These are phyloP conservation scores for Sialis fuliginosa DNA, from an alignment of 2,888 invertebrate species.

Conservation along the genomic window DNA sequence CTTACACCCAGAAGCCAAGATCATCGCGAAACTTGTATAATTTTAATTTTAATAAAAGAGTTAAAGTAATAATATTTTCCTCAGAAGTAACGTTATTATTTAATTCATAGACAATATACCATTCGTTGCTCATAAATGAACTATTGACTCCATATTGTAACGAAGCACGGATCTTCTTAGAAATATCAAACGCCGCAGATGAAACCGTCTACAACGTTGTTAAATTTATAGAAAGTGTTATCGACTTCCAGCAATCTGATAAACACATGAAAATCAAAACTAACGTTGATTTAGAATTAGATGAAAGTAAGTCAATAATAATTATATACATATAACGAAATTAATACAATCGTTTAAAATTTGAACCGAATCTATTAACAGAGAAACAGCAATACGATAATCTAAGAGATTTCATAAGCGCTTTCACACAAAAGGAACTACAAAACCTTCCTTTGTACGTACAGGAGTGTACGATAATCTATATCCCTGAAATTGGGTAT, in stretches of 20 bases:
- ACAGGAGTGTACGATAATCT: conserved; percentile 45
- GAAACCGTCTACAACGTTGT: conserved; percentile 38
- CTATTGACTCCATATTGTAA: conserved; percentile 34
- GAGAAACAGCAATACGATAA: conserved; percentile 51
- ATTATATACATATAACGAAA: not conserved
- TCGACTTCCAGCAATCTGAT: conserved; percentile 47
- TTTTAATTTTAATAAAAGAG: no score
- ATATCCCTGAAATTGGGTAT: conserved; percentile 63
- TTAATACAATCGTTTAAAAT: not conserved
- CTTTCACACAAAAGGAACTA: conserved; percentile 52
- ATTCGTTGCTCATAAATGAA: conserved; percentile 48
- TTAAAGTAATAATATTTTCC: no score
- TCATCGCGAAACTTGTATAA: no score
- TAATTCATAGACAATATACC: conserved; percentile 41
- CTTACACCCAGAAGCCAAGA: no score
- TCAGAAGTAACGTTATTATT: no score
- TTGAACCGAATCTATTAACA: conserved; percentile 19
- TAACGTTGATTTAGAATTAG: conserved; percentile 58
- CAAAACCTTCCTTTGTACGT: conserved; percentile 46
- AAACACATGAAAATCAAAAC: conserved; percentile 47
- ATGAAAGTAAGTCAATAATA: conserved; percentile 38
- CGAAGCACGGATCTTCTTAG: conserved; percentile 31
- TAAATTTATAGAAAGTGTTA: conserved; percentile 50
- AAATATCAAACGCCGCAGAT: conserved; percentile 30
- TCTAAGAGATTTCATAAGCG: conserved; percentile 53